These are phyloP conservation scores for Ceriagrion tenellum DNA, from an alignment of 2,888 invertebrate species.

Conservation along the genomic window DNA sequence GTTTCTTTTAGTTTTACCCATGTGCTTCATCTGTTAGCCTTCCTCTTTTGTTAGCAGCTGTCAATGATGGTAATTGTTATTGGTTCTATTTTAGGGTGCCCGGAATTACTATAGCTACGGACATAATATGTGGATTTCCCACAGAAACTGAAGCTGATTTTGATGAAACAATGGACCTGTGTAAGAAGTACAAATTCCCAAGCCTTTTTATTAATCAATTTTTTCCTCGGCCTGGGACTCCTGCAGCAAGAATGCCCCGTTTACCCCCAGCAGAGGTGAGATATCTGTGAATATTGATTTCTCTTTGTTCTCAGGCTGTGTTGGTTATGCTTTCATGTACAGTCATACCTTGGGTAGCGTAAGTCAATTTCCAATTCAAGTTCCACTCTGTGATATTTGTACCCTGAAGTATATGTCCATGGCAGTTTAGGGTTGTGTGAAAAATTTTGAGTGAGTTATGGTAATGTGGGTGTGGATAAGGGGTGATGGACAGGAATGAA, in stretches of 20 bases:
- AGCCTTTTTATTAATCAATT: conserved; percentile 99
- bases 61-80: not conserved
- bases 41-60: too few species aligned
- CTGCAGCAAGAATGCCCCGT: conserved; percentile 93
- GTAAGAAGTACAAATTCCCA: conserved; percentile 92
- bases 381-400: too few species aligned
- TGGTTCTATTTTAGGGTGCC: conserved; percentile 83
- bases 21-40: too few species aligned
- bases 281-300: conserved; percentile 8
- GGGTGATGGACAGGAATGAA: too few species aligned
- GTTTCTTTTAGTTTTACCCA: too few species aligned
- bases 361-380: too few species aligned
- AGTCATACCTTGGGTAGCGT: too few species aligned
- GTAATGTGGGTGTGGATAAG: too few species aligned
- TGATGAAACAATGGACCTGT: conserved; percentile 90
- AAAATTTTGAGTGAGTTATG: too few species aligned
- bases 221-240: conserved; percentile 97
- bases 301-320: conserved; percentile 57
- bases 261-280: conserved; percentile 86
- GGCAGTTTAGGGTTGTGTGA: too few species aligned
- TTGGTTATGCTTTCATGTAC: too few species aligned
- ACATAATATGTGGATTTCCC: conserved; percentile 99
- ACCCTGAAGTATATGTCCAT: too few species aligned
- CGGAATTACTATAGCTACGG: conserved; percentile 96
- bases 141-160: conserved; percentile 96